These are phyloP conservation scores for Seira sanloemensis DNA, from an alignment of 2,888 invertebrate species.

Conservation along the genomic window DNA sequence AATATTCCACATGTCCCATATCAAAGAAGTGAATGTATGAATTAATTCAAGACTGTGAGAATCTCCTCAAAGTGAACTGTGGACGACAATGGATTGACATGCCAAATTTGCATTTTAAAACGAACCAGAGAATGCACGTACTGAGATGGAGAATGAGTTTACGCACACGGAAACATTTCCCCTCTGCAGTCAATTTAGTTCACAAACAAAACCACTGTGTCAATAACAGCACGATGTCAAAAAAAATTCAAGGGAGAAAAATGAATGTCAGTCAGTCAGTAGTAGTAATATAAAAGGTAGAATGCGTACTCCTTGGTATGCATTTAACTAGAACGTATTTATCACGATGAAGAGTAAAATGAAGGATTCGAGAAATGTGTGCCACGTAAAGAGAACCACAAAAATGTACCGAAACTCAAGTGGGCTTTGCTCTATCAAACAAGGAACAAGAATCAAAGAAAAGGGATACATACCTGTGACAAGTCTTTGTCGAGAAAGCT, in stretches of 20 bases:
- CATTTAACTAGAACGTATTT: conserved; percentile 6
- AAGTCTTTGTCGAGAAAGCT: conserved; percentile 31
- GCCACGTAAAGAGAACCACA: conserved; percentile 41
- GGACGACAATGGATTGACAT: too few species aligned
- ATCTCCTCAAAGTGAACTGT: too few species aligned
- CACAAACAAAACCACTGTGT: not conserved
- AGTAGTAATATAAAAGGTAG: not conserved
- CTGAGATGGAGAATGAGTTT: too few species aligned
- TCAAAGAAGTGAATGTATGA: too few species aligned
- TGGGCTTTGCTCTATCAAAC: not conserved
- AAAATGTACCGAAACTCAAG: conserved; percentile 46
- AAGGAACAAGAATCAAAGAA: not conserved
- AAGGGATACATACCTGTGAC: not conserved
- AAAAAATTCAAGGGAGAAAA: conserved; percentile 18
- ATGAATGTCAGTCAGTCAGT: conserved; percentile 56
- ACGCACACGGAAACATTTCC: too few species aligned
- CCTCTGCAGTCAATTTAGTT: conserved; percentile 24
- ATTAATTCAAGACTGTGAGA: too few species aligned
- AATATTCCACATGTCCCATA: too few species aligned
- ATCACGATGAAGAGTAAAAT: conserved; percentile 20
- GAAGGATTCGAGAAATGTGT: conserved; percentile 34
- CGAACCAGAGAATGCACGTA: too few species aligned
- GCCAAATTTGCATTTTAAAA: too few species aligned
- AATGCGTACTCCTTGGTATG: conserved; percentile 2
- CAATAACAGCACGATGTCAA: not conserved